Conservation (phyloP, 2,797 vertebrate genomes). For the Megaceryle alcyon region DNA sequence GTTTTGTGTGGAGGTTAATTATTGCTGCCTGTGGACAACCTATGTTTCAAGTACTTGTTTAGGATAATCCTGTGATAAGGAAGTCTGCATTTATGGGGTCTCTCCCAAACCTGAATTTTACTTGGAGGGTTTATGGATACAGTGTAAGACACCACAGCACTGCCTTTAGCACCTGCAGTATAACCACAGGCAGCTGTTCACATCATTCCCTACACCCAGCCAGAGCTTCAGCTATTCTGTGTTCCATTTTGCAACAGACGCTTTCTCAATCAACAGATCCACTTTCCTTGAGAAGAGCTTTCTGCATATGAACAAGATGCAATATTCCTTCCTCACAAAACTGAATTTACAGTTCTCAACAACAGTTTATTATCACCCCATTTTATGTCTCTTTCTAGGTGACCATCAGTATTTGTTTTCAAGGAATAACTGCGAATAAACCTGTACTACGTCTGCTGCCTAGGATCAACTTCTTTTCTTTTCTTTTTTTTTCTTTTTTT, state of each 20-base stretch:
- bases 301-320: background rate
- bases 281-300: background rate
- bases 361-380: background rate
- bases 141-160: background rate
- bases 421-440: background rate
- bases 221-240: background rate
- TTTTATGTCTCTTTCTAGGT: background rate
- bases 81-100: background rate
- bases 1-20: background rate
- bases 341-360: background rate
- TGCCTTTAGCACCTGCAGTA: background rate
- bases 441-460: background rate
- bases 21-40: background rate
- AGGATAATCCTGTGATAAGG: background rate
- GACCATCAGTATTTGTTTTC: background rate
- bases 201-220: background rate
- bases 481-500: too few relatives aligned
- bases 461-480: too few relatives aligned
- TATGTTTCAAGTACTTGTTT: background rate
- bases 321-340: background rate
- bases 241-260: background rate
- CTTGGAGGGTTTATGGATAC: background rate
- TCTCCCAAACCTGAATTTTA: background rate
- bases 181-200: background rate
- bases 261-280: background rate